Conservation (phyloP, 2,888 invertebrate species). For the Nowickia ferox region DNA sequence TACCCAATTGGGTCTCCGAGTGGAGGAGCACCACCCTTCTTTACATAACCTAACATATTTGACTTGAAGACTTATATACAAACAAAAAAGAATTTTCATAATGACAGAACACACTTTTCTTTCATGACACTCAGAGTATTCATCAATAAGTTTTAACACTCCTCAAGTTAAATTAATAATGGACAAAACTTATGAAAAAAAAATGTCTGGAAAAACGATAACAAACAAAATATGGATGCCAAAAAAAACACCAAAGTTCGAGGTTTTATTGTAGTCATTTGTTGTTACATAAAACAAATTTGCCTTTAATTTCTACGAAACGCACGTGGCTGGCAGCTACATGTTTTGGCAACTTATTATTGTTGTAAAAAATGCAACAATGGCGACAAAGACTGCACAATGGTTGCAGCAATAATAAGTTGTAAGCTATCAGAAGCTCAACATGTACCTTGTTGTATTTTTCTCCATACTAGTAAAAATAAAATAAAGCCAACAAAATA, state of each 20-base stretch:
- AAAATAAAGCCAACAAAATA: no score
- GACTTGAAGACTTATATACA: no score
- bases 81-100: no score
- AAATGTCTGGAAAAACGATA: constrained; percentile 17
- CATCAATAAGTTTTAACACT: no score
- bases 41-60: no score
- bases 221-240: constrained; percentile 13
- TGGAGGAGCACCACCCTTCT: no score
- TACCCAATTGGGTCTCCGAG: no score
- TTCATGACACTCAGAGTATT: no score
- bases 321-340: constrained; percentile 42
- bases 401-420: constrained; percentile 17
- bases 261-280: constrained; percentile 56
- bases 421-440: constrained; percentile 52
- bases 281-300: constrained; percentile 30
- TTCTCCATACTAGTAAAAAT: no score
- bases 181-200: neutral
- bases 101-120: no score
- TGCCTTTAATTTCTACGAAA: constrained; percentile 15
- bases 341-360: constrained; percentile 48
- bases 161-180: constrained; percentile 17
- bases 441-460: constrained; percentile 30
- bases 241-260: constrained; percentile 54
- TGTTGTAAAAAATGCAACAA: constrained; percentile 47
- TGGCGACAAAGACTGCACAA: neutral